Evolutionary conservation across 2,797 vertebrate species (phyloP).

Genomic region (Eutrigla gurnardus): DNA sequence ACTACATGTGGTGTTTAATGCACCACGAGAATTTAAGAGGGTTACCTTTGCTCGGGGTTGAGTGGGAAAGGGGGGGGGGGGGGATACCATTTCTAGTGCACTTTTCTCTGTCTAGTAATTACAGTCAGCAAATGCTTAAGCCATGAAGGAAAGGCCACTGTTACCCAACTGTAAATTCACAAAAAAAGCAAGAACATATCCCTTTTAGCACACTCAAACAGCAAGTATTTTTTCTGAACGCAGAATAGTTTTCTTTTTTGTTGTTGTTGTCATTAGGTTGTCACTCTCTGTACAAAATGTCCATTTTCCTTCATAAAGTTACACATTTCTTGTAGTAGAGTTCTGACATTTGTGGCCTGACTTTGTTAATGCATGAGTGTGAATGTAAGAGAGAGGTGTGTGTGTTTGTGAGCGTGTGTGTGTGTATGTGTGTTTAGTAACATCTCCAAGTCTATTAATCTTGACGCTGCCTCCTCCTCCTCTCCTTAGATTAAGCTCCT

Average conservation of each 20-base stretch:
- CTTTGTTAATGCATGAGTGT: slow-evolving; percentile 65
- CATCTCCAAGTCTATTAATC: slow-evolving; percentile 88
- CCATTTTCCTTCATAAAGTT: slow-evolving; percentile 86
- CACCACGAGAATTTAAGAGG: slow-evolving; percentile 69
- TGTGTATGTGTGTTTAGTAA: slow-evolving; percentile 74
- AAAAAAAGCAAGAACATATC: slow-evolving; percentile 89
- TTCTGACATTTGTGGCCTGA: slow-evolving; percentile 86
- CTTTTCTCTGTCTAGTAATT: slow-evolving; percentile 84
- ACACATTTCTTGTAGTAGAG: slow-evolving; percentile 81
- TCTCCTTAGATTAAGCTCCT: slow-evolving; percentile 85
- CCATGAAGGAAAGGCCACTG: slow-evolving; percentile 89
- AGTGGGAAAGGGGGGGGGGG: slow-evolving; percentile 12
- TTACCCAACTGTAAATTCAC: slow-evolving; percentile 89
- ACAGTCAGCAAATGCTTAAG: slow-evolving; percentile 88
- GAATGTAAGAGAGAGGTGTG: slow-evolving; percentile 53
- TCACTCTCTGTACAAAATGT: slow-evolving; percentile 88
- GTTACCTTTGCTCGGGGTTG: slow-evolving; percentile 57
- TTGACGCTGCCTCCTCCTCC: slow-evolving; percentile 69
- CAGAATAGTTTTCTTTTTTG: slow-evolving; percentile 77
- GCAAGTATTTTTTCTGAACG: slow-evolving; percentile 84
- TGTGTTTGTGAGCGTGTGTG: slow-evolving; percentile 40
- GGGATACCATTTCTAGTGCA: slow-evolving; percentile 77
- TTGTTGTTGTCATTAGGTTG: slow-evolving; percentile 69
- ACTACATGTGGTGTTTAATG: slow-evolving; percentile 68
- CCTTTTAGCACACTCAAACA: slow-evolving; percentile 92